phyloP scores from a whole-genome alignment of 2,888 invertebrate species.

The Chrysina gloriosa region DNA sequence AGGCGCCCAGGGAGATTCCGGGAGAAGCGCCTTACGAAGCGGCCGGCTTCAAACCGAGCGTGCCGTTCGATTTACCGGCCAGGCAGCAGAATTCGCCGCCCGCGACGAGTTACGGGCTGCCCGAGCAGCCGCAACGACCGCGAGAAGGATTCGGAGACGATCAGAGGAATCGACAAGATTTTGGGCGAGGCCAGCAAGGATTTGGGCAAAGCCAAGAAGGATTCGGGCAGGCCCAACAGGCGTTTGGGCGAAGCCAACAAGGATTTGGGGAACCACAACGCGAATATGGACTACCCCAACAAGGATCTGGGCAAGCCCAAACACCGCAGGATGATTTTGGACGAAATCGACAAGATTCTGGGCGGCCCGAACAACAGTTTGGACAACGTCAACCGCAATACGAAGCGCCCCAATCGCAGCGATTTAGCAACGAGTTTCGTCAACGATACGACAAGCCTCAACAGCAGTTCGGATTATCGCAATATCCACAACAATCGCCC shows the following conservation, averaged over 20 bases:
- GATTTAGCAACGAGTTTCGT: no score
- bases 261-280: background rate
- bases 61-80: conserved; percentile 40
- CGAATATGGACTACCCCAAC: conserved; percentile 13
- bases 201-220: background rate
- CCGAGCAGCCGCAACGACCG: background rate
- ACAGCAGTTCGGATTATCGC: no score
- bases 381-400: no score
- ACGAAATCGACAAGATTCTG: no score
- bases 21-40: conserved; percentile 32
- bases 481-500: no score
- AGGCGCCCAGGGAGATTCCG: conserved; percentile 6
- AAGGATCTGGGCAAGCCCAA: no score
- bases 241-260: background rate
- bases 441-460: no score
- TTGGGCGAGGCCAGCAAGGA: background rate
- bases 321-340: no score
- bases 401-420: no score
- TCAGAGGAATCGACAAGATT: background rate
- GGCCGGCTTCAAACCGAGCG: conserved; percentile 44
- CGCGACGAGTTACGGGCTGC: conserved; percentile 6
- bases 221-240: background rate
- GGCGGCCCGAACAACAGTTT: no score
- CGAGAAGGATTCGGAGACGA: background rate
- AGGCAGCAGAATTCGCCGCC: conserved; percentile 30